Percentiles rank a stretch among this genome's conserved stretches.
Conservation (phyloP, 2,113 vertebrate species). For the Mystacornis crossleyi region DNA sequence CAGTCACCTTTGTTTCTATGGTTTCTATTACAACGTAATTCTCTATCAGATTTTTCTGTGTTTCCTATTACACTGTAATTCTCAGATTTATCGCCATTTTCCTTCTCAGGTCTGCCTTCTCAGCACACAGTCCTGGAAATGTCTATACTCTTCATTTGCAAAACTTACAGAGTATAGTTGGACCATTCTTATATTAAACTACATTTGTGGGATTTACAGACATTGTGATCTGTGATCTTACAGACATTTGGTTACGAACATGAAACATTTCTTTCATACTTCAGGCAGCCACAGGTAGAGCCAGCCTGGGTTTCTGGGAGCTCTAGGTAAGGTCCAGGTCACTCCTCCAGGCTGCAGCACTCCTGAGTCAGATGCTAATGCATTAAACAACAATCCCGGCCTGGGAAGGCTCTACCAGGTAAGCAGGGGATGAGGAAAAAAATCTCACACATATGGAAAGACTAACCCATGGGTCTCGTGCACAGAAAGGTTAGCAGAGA, state of each 20-base stretch:
- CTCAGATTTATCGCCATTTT: neutral
- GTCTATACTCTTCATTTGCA: neutral
- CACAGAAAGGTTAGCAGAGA: neutral
- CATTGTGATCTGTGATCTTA: neutral
- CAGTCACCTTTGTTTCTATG: neutral
- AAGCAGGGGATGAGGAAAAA: neutral
- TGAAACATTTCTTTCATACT: rapidly evolving
- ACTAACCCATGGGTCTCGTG: neutral
- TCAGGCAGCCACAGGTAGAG: neutral
- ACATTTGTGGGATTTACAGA: neutral
- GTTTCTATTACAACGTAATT: neutral
- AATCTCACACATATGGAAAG: neutral
- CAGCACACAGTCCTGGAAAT: neutral
- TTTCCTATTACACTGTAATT: neutral
- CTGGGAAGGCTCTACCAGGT: neutral
- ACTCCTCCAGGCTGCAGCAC: neutral
- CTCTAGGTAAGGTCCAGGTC: neutral
- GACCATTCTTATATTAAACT: neutral
- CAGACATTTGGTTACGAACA: rapidly evolving
- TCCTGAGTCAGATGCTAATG: neutral
- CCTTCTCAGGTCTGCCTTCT: neutral
- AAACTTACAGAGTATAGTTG: rapidly evolving
- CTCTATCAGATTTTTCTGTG: neutral
- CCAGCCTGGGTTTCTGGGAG: neutral
- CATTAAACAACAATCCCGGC: neutral